These are phyloP conservation scores for Mobula hypostoma DNA, from an alignment of 2,113 vertebrate species.

Conservation along the genomic window DNA sequence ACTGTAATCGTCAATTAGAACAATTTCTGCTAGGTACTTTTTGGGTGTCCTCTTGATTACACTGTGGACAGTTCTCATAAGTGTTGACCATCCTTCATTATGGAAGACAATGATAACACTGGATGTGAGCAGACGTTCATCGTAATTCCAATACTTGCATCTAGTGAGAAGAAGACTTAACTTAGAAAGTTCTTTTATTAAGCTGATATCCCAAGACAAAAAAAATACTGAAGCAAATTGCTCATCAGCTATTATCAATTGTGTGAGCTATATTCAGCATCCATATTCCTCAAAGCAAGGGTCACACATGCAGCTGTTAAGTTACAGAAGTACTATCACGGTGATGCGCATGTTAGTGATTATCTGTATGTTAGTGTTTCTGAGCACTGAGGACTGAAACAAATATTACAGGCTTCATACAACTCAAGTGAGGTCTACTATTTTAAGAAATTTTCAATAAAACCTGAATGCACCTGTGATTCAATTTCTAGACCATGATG, in stretches of 20 bases:
- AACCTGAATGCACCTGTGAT: too few relatives aligned
- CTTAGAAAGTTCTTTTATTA: neutral
- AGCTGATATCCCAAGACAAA: neutral
- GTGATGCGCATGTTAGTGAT: too few relatives aligned
- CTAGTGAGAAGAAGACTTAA: slow-evolving; percentile 48
- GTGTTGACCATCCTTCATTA: slow-evolving; percentile 74
- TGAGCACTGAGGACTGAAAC: too few relatives aligned
- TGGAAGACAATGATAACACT: slow-evolving; percentile 73
- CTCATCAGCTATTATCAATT: neutral
- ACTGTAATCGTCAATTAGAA: slow-evolving; percentile 73
- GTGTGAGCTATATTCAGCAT: neutral
- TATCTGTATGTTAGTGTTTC: too few relatives aligned
- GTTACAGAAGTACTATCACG: neutral
- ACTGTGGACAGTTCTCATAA: slow-evolving; percentile 75
- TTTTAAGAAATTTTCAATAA: too few relatives aligned
- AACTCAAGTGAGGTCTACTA: too few relatives aligned
- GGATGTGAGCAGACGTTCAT: slow-evolving; percentile 67
- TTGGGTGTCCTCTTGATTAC: slow-evolving; percentile 73
- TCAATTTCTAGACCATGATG: too few relatives aligned
- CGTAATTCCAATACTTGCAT: slow-evolving; percentile 74
- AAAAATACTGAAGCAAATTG: neutral
- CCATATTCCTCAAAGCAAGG: neutral
- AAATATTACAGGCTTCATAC: too few relatives aligned
- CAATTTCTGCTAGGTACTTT: slow-evolving; percentile 71
- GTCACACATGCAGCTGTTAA: neutral